These are phyloP conservation scores for Adoxophyes honmai DNA, from an alignment of 1,140 invertebrate genomes.

Conservation along the genomic window DNA sequence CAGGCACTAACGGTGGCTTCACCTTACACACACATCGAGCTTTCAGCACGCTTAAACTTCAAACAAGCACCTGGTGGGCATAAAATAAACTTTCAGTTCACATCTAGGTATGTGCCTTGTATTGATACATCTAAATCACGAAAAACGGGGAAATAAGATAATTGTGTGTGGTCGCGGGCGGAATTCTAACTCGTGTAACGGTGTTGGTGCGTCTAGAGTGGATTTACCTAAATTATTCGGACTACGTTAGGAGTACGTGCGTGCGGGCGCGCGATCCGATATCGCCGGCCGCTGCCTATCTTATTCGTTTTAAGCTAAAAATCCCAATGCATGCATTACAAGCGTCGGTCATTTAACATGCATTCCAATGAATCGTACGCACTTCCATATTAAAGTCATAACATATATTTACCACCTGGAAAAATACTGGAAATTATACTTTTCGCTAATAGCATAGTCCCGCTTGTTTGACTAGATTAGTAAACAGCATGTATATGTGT, in stretches of 20 bases:
- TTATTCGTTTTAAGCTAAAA: not conserved
- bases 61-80: constrained; percentile 20
- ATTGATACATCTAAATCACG: constrained; percentile 50
- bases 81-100: not conserved
- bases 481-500: no score
- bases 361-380: no score
- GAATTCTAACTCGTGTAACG: constrained; percentile 66
- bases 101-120: no score
- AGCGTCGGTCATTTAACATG: constrained; percentile 18
- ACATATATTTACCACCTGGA: no score
- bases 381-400: no score
- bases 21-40: constrained; percentile 44
- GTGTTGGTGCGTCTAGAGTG: constrained; percentile 55
- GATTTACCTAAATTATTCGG: constrained; percentile 72
- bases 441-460: no score
- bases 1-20: constrained; percentile 51
- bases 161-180: constrained; percentile 41
- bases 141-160: constrained; percentile 62
- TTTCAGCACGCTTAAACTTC: constrained; percentile 34
- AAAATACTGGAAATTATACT: no score
- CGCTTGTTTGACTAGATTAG: no score
- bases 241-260: constrained; percentile 54
- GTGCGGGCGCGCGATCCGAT: constrained; percentile 38
- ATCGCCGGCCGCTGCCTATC: constrained; percentile 11
- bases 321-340: constrained; percentile 3